Percentiles rank a stretch among this genome's conserved stretches.
phyloP scores from a whole-genome alignment of 2,113 vertebrate genomes.

The Hipposideros armiger region DNA sequence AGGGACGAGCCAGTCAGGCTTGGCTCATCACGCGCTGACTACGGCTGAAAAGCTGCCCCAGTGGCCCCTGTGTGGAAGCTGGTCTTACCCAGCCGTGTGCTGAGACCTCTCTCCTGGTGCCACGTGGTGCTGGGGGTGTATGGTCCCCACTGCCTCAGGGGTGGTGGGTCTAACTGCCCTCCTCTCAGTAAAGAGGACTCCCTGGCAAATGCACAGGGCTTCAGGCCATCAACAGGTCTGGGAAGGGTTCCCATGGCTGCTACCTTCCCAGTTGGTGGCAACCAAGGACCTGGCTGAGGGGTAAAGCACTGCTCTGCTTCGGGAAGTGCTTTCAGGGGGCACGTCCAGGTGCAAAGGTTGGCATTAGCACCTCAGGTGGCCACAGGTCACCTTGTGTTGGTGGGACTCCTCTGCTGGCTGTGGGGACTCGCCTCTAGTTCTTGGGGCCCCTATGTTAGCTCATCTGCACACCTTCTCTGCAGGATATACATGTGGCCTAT shows the following conservation, averaged over 20 bases:
- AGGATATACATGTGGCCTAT: neutral
- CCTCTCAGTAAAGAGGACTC: neutral
- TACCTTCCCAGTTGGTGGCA: neutral
- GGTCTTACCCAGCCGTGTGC: neutral
- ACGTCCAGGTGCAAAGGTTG: rapidly evolving
- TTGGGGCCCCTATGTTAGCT: neutral
- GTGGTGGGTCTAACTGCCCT: rapidly evolving
- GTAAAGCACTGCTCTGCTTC: neutral
- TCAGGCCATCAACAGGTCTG: neutral
- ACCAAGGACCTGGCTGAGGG: neutral
- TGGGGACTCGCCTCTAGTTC: neutral
- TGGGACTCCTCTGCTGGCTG: neutral
- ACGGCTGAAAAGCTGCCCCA: rapidly evolving
- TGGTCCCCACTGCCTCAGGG: rapidly evolving
- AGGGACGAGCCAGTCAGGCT: neutral
- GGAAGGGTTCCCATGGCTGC: neutral
- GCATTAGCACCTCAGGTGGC: neutral
- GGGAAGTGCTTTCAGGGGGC: neutral
- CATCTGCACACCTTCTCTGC: neutral
- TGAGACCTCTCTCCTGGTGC: neutral
- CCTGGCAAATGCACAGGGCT: neutral
- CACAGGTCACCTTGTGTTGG: neutral
- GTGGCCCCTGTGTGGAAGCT: rapidly evolving
- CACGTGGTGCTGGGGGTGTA: neutral
- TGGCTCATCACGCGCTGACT: rapidly evolving